phyloP scores from a whole-genome alignment of 2,888 invertebrate genomes.

The Vesta saturnalis region DNA sequence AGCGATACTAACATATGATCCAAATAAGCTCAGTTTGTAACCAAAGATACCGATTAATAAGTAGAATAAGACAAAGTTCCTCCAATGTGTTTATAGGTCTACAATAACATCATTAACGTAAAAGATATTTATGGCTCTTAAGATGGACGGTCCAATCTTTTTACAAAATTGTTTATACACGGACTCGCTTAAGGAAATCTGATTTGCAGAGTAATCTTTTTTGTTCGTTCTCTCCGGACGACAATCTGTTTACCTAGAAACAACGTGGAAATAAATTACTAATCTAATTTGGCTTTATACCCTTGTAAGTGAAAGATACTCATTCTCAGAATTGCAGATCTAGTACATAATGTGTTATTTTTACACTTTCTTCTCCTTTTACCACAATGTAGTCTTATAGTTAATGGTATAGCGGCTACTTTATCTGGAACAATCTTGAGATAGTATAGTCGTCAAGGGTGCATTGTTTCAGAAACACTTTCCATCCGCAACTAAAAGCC shows the following conservation, averaged over 20 bases:
- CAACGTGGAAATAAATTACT: constrained; percentile 26
- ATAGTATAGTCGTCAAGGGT: constrained; percentile 36
- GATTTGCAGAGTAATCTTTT: constrained; percentile 4
- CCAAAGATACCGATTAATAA: no score
- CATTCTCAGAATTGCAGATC: constrained; percentile 29
- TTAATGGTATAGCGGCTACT: constrained; percentile 27
- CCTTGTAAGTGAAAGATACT: constrained; percentile 26
- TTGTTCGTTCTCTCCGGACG: neutral
- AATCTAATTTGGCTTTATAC: constrained; percentile 30
- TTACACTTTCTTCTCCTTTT: constrained; percentile 32
- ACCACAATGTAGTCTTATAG: constrained; percentile 31
- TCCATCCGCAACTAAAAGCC: constrained; percentile 42
- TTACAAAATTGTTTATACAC: neutral
- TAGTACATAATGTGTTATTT: constrained; percentile 29
- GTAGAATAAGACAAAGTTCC: no score
- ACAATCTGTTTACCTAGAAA: constrained; percentile 11
- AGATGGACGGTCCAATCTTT: no score
- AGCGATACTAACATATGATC: no score
- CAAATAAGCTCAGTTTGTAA: no score
- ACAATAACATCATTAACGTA: neutral
- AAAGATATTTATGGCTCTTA: neutral
- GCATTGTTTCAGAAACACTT: constrained; percentile 36
- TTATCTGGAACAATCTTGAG: constrained; percentile 34
- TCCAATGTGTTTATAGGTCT: no score
- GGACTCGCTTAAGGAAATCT: neutral